Base-by-base conservation (phyloP, 1,140 invertebrate genomes). In the Drosophila malerkotliana region DNA sequence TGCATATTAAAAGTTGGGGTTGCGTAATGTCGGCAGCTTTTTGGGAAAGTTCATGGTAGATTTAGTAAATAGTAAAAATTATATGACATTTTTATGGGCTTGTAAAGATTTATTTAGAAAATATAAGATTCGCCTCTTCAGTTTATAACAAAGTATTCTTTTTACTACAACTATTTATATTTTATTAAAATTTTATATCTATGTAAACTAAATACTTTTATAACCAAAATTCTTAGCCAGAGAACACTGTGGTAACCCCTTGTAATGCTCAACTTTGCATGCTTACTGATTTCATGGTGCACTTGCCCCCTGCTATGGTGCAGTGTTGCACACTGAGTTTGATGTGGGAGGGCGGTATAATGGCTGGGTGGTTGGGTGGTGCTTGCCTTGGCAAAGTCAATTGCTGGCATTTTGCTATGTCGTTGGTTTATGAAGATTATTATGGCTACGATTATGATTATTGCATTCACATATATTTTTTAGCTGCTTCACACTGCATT, bases 401-500 rank as follows among this genome's bases (percentile, higher is more conserved):
- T 58, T 72, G 77, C 72, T 68, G 55, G 58, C 58, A 76, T 76
- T 85, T 77, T 61, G 77, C 58, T 61, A 68, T 80, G 82, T 57
- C 62, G 45, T 47, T 54, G 64, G 60, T 68, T 81, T 74, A 74
- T 77, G 68, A 57, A 67, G 72, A 87, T 64, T 56, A 73, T 77
- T 67, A 80, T 59, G 32, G 41, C 73, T 66, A 66, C 56, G 59
- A 68, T 77, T 60, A 76, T 66, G 74, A 59, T 55, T 74, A 67
- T 81, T 57, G 72, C 55, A 71, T 57, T 71, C 64, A 47, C 41
- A 67, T 28, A 67, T 28, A 28, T 77, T 67, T 63, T 60, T 79
- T 37, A 12, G 34, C 15, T 69, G 56, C 64, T 32, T 41, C 12
- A 55, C 14, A 45, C 39, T 64, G 64, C 73, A 69, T 71, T 85